Evolutionary conservation across 2,888 invertebrate species (phyloP).

Genomic region (Hirtodrosophila alboralis): DNA sequence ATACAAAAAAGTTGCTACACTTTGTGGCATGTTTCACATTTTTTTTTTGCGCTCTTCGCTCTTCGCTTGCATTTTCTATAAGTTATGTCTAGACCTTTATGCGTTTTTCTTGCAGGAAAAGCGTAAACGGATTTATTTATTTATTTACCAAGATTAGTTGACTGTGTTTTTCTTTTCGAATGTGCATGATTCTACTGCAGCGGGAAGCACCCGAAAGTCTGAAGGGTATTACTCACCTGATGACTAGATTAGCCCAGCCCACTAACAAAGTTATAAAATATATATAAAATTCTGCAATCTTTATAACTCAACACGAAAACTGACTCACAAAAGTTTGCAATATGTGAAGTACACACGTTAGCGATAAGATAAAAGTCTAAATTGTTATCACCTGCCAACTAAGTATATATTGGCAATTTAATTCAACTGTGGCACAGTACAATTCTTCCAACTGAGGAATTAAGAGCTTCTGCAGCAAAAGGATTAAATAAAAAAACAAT

Average conservation of each 20-base stretch:
- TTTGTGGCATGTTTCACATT: constrained; percentile 56
- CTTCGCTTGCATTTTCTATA: constrained; percentile 19
- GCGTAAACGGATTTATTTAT: constrained; percentile 57
- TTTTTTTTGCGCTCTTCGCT: constrained; percentile 13
- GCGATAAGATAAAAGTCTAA: constrained; percentile 53
- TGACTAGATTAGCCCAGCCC: constrained; percentile 23
- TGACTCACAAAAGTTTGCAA: constrained; percentile 38
- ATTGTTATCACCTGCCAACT: constrained; percentile 12
- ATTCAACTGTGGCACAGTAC: constrained; percentile 40
- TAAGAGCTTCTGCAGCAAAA: constrained; percentile 24
- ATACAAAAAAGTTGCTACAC: constrained; percentile 44
- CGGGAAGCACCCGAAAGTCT: constrained; percentile 32
- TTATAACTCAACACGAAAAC: constrained; percentile 25
- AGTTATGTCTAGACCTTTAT: constrained; percentile 29
- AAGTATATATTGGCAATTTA: constrained; percentile 56
- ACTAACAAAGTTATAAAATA: constrained; percentile 5
- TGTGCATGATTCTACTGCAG: constrained; percentile 17
- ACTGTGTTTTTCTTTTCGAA: constrained; percentile 8
- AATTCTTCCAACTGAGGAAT: constrained; percentile 22
- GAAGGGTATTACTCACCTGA: constrained; percentile 39
- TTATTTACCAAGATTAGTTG: constrained; percentile 51
- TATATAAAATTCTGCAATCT: constrained; percentile 17
- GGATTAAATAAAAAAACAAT: constrained; percentile 11
- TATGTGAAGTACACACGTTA: constrained; percentile 4
- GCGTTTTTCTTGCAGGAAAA: constrained; percentile 26